Evolutionary conservation across 2,113 vertebrate genomes (phyloP).

Genomic region (Catharus minimus): DNA sequence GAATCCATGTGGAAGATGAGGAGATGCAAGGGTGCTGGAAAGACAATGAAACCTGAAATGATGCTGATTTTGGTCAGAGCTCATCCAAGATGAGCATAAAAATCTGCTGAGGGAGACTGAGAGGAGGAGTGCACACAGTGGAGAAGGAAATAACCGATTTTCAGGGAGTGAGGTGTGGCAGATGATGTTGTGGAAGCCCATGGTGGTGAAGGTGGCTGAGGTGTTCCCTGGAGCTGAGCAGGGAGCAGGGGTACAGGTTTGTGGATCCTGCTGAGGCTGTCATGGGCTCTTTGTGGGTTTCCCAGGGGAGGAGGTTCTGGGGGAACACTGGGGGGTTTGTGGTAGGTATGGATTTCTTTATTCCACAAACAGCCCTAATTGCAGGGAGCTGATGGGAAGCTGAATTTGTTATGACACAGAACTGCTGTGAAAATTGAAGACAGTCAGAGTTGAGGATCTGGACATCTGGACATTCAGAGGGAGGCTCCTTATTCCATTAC

Average conservation of each 20-base stretch:
- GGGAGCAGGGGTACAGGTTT: accelerated
- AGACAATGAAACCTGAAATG: background rate
- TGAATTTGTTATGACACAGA: background rate
- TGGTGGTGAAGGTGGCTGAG: background rate
- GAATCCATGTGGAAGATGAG: background rate
- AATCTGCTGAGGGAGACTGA: background rate
- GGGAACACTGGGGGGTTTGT: background rate
- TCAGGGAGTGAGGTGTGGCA: background rate
- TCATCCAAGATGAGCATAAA: background rate
- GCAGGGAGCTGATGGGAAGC: background rate
- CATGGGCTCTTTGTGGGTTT: background rate
- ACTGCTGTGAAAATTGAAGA: background rate
- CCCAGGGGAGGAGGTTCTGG: background rate
- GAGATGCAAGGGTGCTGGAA: background rate
- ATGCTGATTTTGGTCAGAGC: background rate
- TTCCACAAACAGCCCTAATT: background rate
- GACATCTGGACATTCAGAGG: background rate
- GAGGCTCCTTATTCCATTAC: background rate
- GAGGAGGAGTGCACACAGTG: background rate
- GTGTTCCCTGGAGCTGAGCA: background rate
- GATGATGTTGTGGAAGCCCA: background rate
- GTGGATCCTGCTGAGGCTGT: background rate
- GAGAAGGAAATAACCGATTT: background rate
- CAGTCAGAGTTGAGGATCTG: background rate
- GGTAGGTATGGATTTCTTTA: background rate